Base-by-base conservation (phyloP, 2,888 invertebrate species). In the Melipona beecheii region DNA sequence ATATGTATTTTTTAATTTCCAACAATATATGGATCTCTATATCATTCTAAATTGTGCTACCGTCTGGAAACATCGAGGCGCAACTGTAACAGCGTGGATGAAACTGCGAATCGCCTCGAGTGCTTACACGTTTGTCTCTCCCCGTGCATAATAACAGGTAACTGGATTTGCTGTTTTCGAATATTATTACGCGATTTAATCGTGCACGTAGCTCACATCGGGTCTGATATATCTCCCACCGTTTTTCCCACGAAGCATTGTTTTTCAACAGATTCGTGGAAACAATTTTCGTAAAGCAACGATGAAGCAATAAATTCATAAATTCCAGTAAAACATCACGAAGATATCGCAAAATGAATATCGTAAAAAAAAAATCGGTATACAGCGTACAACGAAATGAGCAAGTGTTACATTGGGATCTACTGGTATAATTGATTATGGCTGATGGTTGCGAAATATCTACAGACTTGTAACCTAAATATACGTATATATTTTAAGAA, bases 61-160 rank as follows among this genome's bases (percentile, higher is more conserved):
- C 43, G 73, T 17, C 56, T 70, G 81, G 56, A 36, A 70, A 73
- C 68, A 70, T 43, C 52, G 15, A 9, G 43, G 68, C 66, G 52
- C 24, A 54, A 54, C 24, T 69, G 36, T 27, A 31, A 31, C 49
- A 19, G 36, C 17, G 36, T 21, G 56, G 70, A 69, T 56, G 9
- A 72, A 81, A 84, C 66, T 78, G 71, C 73, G 27, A 49, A 73
- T 65, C 66, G 69, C 60, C 81, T 62, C 60, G 69, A 60, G 74
- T 60, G 71, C 49, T 81, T 56, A 36, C 58, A 49, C 54, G 78
- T 64, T 66, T 43, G 81, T 74, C 68, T 64, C 65, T 75, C 31
- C 36, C 5, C 49, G 43, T 36, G n/a, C 31, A n/a, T 68, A n/a
- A 27, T 52, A 31, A 31, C 31, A 31, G 36, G 50, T 27, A 52